These are phyloP conservation scores for Spondyliosoma cantharus DNA, from an alignment of 2,797 vertebrate genomes.

Conservation along the genomic window DNA sequence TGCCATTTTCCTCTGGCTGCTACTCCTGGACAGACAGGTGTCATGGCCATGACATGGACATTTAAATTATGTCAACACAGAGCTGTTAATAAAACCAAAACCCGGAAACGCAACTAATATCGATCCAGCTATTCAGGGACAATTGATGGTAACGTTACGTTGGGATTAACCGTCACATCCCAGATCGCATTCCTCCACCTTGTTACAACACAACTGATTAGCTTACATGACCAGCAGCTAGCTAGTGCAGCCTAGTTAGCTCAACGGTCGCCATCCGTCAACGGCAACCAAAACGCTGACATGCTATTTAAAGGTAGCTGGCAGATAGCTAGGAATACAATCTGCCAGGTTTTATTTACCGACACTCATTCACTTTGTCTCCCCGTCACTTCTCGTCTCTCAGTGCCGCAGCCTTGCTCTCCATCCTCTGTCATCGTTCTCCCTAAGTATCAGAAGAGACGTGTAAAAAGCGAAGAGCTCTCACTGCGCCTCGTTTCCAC, in stretches of 20 bases:
- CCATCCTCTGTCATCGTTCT: slow-evolving; percentile 55
- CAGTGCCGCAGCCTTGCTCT: slow-evolving; percentile 33
- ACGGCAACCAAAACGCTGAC: not conserved
- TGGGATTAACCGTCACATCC: not conserved
- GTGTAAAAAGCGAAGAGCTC: not conserved
- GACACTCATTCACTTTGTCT: slow-evolving; percentile 28
- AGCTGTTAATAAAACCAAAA: not conserved
- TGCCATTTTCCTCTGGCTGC: slow-evolving; percentile 42
- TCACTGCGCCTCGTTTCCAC: slow-evolving; percentile 34
- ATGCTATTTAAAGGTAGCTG: not conserved
- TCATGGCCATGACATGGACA: slow-evolving; percentile 14
- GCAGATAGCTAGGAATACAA: not conserved
- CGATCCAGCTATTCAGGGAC: not conserved
- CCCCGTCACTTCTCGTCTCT: slow-evolving; percentile 26
- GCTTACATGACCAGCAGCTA: slow-evolving; percentile 43
- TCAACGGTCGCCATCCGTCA: not conserved
- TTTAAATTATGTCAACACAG: not conserved
- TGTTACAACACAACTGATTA: slow-evolving; percentile 41
- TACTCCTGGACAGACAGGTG: slow-evolving; percentile 45
- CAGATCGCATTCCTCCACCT: slow-evolving; percentile 12
- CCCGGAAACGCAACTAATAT: too few species aligned
- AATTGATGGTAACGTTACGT: not conserved
- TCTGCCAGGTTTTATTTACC: slow-evolving; percentile 23
- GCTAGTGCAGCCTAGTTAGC: slow-evolving; percentile 18
- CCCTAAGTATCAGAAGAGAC: not conserved